phyloP scores from a whole-genome alignment of 2,888 invertebrate genomes.

The Cactoblastis cactorum region DNA sequence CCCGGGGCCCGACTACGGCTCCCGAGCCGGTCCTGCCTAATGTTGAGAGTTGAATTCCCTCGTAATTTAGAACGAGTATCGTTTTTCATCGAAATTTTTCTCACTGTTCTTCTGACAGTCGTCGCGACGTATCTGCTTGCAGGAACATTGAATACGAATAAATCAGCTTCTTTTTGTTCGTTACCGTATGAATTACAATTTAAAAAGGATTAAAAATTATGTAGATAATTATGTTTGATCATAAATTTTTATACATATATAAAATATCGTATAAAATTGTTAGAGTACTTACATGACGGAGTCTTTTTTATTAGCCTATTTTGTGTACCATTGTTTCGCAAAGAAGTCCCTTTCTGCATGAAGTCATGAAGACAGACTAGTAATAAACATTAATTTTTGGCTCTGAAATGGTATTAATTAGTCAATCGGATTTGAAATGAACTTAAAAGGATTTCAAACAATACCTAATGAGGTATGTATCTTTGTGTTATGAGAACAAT shows the following conservation, averaged over 20 bases:
- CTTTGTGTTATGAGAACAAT: too few species aligned
- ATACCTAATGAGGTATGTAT: too few species aligned
- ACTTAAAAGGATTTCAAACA: background rate
- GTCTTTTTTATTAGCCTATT: background rate
- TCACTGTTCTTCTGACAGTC: constrained; percentile 4
- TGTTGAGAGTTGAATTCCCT: constrained; percentile 8
- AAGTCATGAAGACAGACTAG: too few species aligned
- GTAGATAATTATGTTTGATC: too few species aligned
- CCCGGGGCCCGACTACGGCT: constrained; percentile 18
- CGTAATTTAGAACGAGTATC: constrained; percentile 5
- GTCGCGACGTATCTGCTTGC: constrained; percentile 7
- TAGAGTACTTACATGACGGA: background rate
- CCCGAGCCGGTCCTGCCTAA: constrained; percentile 1
- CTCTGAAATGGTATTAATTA: too few species aligned
- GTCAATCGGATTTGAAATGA: too few species aligned
- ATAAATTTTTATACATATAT: too few species aligned
- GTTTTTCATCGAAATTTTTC: constrained; percentile 3
- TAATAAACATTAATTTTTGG: too few species aligned
- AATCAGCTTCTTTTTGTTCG: background rate
- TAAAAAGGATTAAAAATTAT: too few species aligned
- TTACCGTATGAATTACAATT: too few species aligned
- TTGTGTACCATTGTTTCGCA: background rate
- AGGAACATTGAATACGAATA: constrained; percentile 1
- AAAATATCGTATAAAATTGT: too few species aligned
- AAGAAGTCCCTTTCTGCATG: too few species aligned